These are phyloP conservation scores for Drosophila rhopaloa DNA, from an alignment of 1,140 invertebrate genomes.

Conservation along the genomic window DNA sequence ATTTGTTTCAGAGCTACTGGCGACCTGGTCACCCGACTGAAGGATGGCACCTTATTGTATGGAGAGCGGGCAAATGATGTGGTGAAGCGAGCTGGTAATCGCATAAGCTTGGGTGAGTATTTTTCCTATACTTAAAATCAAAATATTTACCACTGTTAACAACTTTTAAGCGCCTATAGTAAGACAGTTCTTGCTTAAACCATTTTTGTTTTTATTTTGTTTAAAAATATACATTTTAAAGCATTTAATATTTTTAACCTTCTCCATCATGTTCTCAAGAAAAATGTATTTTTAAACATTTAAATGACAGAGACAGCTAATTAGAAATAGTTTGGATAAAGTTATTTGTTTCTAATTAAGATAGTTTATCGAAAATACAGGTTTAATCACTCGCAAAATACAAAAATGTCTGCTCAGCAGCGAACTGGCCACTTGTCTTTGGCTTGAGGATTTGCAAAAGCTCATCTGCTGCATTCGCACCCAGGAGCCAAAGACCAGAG, in stretches of 20 bases:
- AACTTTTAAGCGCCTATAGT: too few species aligned
- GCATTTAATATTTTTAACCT: too few species aligned
- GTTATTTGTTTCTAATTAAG: background rate
- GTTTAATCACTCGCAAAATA: slow-evolving; percentile 70
- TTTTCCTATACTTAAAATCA: background rate
- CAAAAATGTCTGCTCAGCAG: slow-evolving; percentile 50
- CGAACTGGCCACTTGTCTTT: slow-evolving; percentile 54
- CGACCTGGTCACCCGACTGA: slow-evolving; percentile 51
- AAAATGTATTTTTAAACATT: too few species aligned
- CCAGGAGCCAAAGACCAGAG: slow-evolving; percentile 47
- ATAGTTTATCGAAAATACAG: slow-evolving; percentile 5
- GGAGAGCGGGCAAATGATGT: slow-evolving; percentile 63
- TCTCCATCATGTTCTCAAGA: too few species aligned
- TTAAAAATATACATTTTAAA: too few species aligned
- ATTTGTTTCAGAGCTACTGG: slow-evolving; percentile 65
- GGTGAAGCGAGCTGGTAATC: slow-evolving; percentile 69
- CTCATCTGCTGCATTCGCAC: slow-evolving; percentile 67
- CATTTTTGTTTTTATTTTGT: too few species aligned
- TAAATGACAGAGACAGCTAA: too few species aligned
- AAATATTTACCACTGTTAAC: too few species aligned
- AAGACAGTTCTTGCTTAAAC: too few species aligned
- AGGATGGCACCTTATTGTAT: slow-evolving; percentile 50
- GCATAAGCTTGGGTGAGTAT: slow-evolving; percentile 63
- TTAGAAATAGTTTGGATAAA: too few species aligned
- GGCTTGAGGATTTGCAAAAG: slow-evolving; percentile 58